A percentile compares a stretch with the other conserved stretches of the same genome.
Evolutionary conservation across 1,140 invertebrate species (phyloP).

Genomic region (Bombus sylvicola): DNA sequence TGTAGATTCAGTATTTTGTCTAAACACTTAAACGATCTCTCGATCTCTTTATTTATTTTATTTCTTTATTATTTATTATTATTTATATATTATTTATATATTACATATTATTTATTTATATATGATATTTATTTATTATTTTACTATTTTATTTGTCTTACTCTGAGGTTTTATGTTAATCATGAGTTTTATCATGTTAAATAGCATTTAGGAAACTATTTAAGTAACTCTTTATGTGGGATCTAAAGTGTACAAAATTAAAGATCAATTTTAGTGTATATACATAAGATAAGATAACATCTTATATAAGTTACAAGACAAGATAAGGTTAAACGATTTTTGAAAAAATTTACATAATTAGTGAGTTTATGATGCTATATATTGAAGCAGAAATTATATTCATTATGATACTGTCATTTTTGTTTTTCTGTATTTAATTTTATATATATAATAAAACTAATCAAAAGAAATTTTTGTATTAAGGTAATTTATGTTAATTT

Average conservation of each 20-base stretch:
- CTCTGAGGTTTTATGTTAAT: background rate
- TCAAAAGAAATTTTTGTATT: background rate
- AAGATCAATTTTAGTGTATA: accelerated
- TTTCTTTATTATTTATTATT: background rate
- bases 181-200: background rate
- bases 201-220: too few species aligned
- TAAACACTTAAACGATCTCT: background rate
- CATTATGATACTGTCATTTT: background rate
- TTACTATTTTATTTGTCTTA: too few species aligned
- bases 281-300: too few species aligned
- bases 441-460: background rate
- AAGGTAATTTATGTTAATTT: background rate
- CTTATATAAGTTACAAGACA: accelerated
- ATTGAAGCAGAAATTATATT: too few species aligned
- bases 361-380: too few species aligned
- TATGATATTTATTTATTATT: too few species aligned
- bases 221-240: too few species aligned
- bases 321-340: too few species aligned
- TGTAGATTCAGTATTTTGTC: background rate
- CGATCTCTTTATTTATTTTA: background rate
- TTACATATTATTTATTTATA: too few species aligned
- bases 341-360: accelerated
- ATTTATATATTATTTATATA: too few species aligned
- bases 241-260: too few species aligned
- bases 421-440: background rate